Evolutionary conservation across 2,888 invertebrate species (phyloP), one percentile per base, ranked within the genome.

Genomic region (Tholera decimalis): DNA sequence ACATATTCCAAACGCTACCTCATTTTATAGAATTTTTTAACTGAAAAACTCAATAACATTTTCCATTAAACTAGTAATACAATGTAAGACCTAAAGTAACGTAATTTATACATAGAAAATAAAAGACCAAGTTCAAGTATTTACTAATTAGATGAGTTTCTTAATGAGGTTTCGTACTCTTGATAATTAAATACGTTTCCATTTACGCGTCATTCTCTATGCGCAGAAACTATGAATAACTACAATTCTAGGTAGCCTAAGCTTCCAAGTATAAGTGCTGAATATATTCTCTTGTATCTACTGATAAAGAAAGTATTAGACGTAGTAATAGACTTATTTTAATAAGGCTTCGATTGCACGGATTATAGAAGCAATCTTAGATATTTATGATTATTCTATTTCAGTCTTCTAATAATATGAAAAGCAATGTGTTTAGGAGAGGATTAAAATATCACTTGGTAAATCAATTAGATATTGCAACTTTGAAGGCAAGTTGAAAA

Each of bases 121-220:
- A n/a, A n/a, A n/a, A n/a, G n/a, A n/a, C n/a, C n/a, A n/a, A n/a
- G n/a, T n/a, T n/a, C n/a, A n/a, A n/a, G n/a, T n/a, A n/a, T n/a
- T n/a, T 11, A 11, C 1, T 5, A 26, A 43, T 24, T 13, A 11
- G 13, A 2, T 53, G 2, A 41, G 9, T 22, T 15, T n/a, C 20
- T 8, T 33, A 39, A 18, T 39, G 18, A 18, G 24, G 11, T n/a
- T 24, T n/a, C 37, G 18, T 24, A 13, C 41, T 20, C 53, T 54
- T 54, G 18, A 30, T 22, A 41, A 41, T 30, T n/a, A 0, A 6
- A 30, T 50, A 20, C 37, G 0, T 20, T 49, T 33, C n/a, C n/a
- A n/a, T n/a, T n/a, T n/a, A n/a, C 44, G 13, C 53, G 49, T 74
- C 56, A 59, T 39, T 43, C 20, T 6, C 22, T 43, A 57, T 50